Evolutionary conservation across 2,113 vertebrate species (phyloP).

Genomic region (Paracanthobrama guichenoti): DNA sequence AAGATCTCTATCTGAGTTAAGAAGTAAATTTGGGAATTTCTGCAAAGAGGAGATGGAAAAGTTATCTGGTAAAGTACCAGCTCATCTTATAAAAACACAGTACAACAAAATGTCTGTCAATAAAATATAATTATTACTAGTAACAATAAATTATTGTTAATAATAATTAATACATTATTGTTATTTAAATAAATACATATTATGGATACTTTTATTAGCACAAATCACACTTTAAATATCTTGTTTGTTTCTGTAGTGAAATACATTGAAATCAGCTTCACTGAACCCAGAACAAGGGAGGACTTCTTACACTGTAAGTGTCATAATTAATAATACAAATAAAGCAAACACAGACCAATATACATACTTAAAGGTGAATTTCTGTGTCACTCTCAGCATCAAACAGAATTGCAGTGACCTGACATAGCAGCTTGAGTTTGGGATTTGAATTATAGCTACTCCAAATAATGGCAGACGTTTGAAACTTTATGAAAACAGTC

Average conservation of each 20-base stretch:
- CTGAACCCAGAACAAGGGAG: constrained; percentile 40
- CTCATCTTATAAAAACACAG: not conserved
- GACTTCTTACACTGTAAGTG: constrained; percentile 45
- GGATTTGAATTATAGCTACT: not conserved
- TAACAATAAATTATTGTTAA: not conserved
- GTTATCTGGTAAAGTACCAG: not conserved
- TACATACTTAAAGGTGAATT: not conserved
- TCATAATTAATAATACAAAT: not conserved
- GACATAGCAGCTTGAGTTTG: not conserved
- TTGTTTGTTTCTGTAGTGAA: constrained; percentile 12
- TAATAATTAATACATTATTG: not conserved
- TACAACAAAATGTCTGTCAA: not conserved
- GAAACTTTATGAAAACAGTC: not conserved
- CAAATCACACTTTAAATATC: too few species aligned
- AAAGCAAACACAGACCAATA: not conserved
- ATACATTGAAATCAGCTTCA: not conserved
- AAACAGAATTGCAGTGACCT: not conserved
- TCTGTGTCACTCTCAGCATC: not conserved
- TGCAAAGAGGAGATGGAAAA: not conserved
- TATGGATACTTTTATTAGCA: too few species aligned
- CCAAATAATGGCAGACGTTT: not conserved
- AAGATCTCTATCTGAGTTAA: not conserved
- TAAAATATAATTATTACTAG: not conserved
- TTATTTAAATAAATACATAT: too few species aligned
- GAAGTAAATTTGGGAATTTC: not conserved